phyloP scores from a whole-genome alignment of 2,888 invertebrate species.

The Eubasilissa splendida region DNA sequence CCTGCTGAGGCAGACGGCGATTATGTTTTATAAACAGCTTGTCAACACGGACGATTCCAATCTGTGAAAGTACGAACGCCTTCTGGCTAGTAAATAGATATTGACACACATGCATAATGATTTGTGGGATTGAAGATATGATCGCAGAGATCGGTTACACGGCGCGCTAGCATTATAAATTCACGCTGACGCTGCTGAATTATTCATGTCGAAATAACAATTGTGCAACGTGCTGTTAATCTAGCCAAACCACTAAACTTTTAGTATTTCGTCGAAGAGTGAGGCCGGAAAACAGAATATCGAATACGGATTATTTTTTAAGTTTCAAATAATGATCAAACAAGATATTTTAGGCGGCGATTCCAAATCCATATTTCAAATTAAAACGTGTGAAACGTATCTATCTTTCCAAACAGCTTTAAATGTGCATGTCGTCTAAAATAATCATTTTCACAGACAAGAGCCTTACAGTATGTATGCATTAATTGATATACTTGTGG shows the following conservation, averaged over 20 bases:
- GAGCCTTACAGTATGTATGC: too few relatives aligned
- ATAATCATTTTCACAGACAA: too few relatives aligned
- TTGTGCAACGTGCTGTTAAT: conserved; percentile 10
- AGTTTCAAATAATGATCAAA: too few relatives aligned
- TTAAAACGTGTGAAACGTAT: too few relatives aligned
- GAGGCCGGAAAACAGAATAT: too few relatives aligned
- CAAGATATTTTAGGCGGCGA: too few relatives aligned
- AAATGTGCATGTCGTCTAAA: too few relatives aligned
- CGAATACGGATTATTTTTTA: too few relatives aligned
- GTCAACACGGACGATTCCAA: conserved; percentile 26
- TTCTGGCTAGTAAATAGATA: conserved; percentile 31
- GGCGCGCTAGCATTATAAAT: conserved; percentile 28
- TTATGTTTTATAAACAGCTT: conserved; percentile 9
- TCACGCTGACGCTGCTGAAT: conserved; percentile 31
- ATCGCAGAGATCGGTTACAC: conserved; percentile 36
- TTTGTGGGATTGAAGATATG: conserved; percentile 31
- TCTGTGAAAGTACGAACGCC: conserved; percentile 31
- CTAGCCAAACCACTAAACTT: conserved; percentile 9
- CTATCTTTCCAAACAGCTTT: too few relatives aligned
- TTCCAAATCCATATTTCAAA: too few relatives aligned
- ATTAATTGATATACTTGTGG: too few relatives aligned
- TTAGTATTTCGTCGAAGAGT: background rate
- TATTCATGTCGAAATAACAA: conserved; percentile 6
- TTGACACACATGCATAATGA: conserved; percentile 37
- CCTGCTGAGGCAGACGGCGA: conserved; percentile 6